phyloP scores from a whole-genome alignment of 1,140 invertebrate species.

The Chlorops oryzae region DNA sequence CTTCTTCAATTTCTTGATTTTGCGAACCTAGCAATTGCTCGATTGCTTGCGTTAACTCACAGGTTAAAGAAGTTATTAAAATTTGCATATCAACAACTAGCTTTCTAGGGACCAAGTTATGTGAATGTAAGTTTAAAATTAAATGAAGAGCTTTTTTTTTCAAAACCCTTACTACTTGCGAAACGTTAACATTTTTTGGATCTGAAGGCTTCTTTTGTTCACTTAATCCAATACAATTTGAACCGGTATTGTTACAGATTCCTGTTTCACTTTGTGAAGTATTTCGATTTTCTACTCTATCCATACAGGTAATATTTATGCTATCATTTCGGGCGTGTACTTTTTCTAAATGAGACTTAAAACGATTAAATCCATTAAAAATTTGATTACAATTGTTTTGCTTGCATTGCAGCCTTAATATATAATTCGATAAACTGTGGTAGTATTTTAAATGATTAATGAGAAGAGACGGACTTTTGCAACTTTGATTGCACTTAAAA shows the following conservation, averaged over 20 bases:
- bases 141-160: constrained; percentile 10
- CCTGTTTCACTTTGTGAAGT: no score
- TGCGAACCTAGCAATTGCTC: constrained; percentile 2
- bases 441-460: constrained; percentile 9
- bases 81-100: constrained; percentile 6
- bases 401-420: neutral
- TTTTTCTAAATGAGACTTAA: constrained; percentile 6
- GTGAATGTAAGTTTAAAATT: constrained; percentile 5
- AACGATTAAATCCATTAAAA: neutral
- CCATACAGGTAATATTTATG: no score
- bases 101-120: constrained; percentile 7
- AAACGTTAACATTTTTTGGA: no score
- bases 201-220: no score
- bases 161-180: neutral
- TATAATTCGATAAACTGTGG: neutral
- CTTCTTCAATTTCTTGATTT: neutral
- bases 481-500: constrained; percentile 3
- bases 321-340: no score
- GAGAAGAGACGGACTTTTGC: neutral
- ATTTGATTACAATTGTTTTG: constrained; percentile 6
- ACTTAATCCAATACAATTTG: no score
- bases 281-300: no score
- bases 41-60: constrained; percentile 2
- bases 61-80: neutral
- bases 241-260: no score